These are phyloP conservation scores for Orthosia gracilis DNA, from an alignment of 2,888 invertebrate species.

Conservation along the genomic window DNA sequence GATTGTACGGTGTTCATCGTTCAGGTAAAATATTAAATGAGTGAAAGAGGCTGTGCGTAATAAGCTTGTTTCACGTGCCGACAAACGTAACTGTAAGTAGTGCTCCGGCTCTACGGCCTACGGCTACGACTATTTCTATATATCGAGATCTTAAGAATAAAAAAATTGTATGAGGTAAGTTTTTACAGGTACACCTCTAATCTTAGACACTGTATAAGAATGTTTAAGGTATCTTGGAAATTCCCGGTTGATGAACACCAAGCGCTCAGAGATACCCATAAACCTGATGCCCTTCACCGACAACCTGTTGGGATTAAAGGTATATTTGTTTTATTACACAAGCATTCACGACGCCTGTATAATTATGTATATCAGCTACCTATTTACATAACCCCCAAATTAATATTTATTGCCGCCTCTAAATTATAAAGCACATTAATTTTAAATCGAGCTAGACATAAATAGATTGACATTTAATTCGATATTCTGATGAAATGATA, in stretches of 20 bases:
- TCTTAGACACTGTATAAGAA: background rate
- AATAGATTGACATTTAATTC: constrained; percentile 64
- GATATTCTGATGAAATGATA: constrained; percentile 67
- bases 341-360: constrained; percentile 22
- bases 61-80: constrained; percentile 48
- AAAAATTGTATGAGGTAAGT: background rate
- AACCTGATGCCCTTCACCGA: constrained; percentile 41
- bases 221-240: background rate
- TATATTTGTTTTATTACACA: constrained; percentile 55
- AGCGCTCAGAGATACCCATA: background rate
- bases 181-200: background rate
- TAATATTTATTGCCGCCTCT: constrained; percentile 55
- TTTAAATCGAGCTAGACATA: constrained; percentile 44
- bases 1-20: constrained; percentile 15
- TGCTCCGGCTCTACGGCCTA: background rate
- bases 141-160: background rate
- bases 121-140: constrained; percentile 9
- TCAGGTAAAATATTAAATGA: constrained; percentile 11
- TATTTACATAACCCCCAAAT: constrained; percentile 61
- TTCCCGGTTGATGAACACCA: background rate
- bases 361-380: constrained; percentile 52
- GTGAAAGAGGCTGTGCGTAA: constrained; percentile 21
- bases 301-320: constrained; percentile 16
- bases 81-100: constrained; percentile 37
- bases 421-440: constrained; percentile 49